These are phyloP conservation scores for Drosophila prolongata DNA, from an alignment of 2,888 invertebrate species.

Conservation along the genomic window DNA sequence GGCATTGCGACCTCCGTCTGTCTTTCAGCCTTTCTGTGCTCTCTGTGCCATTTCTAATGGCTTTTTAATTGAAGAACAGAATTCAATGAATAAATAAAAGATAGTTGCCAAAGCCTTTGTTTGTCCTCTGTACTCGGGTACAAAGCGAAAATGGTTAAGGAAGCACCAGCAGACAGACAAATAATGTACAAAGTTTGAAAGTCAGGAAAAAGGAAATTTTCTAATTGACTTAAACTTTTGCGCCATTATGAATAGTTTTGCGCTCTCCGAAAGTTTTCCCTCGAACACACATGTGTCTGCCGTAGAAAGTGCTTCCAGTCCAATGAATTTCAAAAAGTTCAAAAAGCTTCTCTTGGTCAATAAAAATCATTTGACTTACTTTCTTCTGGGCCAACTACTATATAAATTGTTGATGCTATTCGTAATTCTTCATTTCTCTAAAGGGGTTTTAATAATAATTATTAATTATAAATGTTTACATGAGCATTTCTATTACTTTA, in stretches of 20 bases:
- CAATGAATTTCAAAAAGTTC: slow-evolving; percentile 37
- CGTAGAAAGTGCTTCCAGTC: slow-evolving; percentile 30
- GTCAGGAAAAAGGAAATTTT: slow-evolving; percentile 50
- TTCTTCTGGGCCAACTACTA: neutral
- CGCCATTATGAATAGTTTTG: slow-evolving; percentile 31
- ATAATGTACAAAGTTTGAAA: slow-evolving; percentile 31
- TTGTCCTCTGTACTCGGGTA: slow-evolving; percentile 1
- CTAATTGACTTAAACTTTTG: slow-evolving; percentile 60
- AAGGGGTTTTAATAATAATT: no score
- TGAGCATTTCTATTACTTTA: no score
- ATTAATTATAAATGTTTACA: no score
- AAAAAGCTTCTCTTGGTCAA: slow-evolving; percentile 20
- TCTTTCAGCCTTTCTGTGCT: slow-evolving; percentile 5
- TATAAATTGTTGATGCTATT: neutral
- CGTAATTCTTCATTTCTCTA: no score
- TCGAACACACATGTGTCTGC: slow-evolving; percentile 13
- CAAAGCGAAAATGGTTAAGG: slow-evolving; percentile 7
- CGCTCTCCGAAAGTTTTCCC: slow-evolving; percentile 35
- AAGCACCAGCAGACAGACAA: slow-evolving; percentile 4
- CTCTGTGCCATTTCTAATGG: slow-evolving; percentile 57
- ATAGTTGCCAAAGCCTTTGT: slow-evolving; percentile 50
- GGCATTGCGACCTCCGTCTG: slow-evolving; percentile 48
- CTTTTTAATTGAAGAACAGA: slow-evolving; percentile 73
- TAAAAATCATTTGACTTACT: slow-evolving; percentile 17
- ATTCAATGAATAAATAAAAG: slow-evolving; percentile 74